Evolutionary conservation across 2,113 vertebrate species (phyloP).

Genomic region (Tylochromis polylepis): DNA sequence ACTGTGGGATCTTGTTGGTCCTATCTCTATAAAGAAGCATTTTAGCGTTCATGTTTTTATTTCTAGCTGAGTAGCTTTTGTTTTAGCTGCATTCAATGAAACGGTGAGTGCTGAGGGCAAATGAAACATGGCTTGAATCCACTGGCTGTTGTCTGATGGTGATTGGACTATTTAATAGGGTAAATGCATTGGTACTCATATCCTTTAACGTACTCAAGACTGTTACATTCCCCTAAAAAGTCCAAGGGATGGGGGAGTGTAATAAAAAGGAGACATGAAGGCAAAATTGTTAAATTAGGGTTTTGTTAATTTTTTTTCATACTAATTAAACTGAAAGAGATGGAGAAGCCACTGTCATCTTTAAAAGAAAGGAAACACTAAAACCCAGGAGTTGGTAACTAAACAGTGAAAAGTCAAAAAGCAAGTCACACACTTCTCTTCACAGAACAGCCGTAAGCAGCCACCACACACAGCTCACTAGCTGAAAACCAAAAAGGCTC

Average conservation of each 20-base stretch:
- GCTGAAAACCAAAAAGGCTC: background rate
- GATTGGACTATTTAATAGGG: background rate
- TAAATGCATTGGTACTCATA: background rate
- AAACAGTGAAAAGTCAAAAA: background rate
- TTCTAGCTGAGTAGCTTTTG: background rate
- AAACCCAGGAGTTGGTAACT: background rate
- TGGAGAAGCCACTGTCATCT: background rate
- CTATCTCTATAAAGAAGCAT: background rate
- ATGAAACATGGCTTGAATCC: background rate
- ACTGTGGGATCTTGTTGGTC: rapidly evolving
- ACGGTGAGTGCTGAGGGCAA: background rate
- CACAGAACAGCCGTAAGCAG: background rate
- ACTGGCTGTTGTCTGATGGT: background rate
- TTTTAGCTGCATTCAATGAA: background rate
- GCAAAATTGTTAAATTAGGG: background rate
- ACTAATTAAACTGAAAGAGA: background rate
- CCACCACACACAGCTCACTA: background rate
- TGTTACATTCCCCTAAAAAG: too few species aligned
- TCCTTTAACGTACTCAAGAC: background rate
- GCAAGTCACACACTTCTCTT: background rate
- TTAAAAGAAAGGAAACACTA: background rate
- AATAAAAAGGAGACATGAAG: background rate
- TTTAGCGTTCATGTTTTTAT: background rate
- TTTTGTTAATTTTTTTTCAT: background rate
- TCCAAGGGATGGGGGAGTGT: rapidly evolving